Evolutionary conservation across 2,888 invertebrate genomes (phyloP), one percentile per base, ranked within the genome.

Genomic region (Plemyria rubiginata): DNA sequence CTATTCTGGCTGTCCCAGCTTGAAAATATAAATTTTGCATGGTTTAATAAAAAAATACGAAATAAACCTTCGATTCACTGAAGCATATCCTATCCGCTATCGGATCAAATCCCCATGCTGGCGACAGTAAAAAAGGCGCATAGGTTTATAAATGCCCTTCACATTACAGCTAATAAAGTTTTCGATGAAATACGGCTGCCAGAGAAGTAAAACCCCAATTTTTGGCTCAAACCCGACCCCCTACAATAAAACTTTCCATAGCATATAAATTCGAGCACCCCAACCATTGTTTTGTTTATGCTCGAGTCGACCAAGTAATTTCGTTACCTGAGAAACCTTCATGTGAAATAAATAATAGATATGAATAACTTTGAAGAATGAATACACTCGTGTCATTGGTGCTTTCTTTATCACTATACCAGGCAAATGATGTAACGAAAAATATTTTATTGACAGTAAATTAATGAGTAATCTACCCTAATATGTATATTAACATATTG

Each of bases 241-340:
- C 60, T n/a, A 71, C 80, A 70, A 83, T 90, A 88, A 90, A 90
- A 88, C 84, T 90, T 88, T 86, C 85, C 82, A 82, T 81, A 74
- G 82, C 81, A 81, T 85, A 88, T 88, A 87, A 88, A 86, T 87
- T 89, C 62, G 54, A 57, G 55, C 59, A 48, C 57, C 66, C 65
- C 16, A 16, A 16, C 16, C 16, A 50, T 32, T 82, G 80, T 84
- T 85, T 85, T 84, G 85, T 85, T 81, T 83, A 77, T 77, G 54
- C 40, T 36, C 54, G 12, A 43, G 52, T 63, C 54, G 48, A 32
- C 41, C 45, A 49, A 58, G 58, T 62, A 60, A 64, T 60, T 53
- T 48, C 48, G 56, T 64, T 64, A 56, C 56, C 63, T 60, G 64
- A 43, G 51, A 13, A 53, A 60, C 55, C 56, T 64, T 53, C 36